These are phyloP conservation scores for Meles meles DNA, from an alignment of 2,113 vertebrate species.

Conservation along the genomic window DNA sequence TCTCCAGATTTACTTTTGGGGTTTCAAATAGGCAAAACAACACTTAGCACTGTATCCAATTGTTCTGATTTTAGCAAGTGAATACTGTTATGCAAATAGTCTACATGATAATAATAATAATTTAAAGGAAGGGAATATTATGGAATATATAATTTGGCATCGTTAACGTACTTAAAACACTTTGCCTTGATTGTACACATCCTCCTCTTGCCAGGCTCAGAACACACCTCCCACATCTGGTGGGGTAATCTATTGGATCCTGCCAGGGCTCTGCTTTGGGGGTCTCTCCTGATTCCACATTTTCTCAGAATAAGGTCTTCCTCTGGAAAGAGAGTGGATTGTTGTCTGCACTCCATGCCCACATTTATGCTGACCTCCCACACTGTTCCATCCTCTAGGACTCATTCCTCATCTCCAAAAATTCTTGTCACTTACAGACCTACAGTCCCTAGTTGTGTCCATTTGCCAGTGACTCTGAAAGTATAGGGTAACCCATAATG, in stretches of 20 bases:
- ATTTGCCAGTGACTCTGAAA: background rate
- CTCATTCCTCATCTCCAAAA: background rate
- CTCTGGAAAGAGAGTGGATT: background rate
- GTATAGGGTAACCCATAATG: background rate
- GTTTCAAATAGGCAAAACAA: background rate
- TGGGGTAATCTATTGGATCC: too few relatives aligned
- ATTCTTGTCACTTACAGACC: background rate
- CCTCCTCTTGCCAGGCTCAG: background rate
- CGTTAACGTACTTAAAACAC: background rate
- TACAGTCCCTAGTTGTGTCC: background rate
- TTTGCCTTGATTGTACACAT: background rate
- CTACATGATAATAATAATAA: background rate
- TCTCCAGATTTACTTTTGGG: background rate
- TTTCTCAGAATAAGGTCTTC: background rate
- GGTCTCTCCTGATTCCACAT: background rate
- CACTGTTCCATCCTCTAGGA: background rate
- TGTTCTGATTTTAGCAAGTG: background rate
- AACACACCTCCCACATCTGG: background rate
- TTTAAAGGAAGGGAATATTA: background rate
- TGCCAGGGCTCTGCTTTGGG: background rate
- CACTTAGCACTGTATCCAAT: background rate
- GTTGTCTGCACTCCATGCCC: background rate
- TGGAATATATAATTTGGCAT: background rate
- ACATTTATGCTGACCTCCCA: background rate
- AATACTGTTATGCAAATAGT: background rate